Base-by-base conservation (phyloP, 2,113 vertebrate species). In the Hassar affinis region DNA sequence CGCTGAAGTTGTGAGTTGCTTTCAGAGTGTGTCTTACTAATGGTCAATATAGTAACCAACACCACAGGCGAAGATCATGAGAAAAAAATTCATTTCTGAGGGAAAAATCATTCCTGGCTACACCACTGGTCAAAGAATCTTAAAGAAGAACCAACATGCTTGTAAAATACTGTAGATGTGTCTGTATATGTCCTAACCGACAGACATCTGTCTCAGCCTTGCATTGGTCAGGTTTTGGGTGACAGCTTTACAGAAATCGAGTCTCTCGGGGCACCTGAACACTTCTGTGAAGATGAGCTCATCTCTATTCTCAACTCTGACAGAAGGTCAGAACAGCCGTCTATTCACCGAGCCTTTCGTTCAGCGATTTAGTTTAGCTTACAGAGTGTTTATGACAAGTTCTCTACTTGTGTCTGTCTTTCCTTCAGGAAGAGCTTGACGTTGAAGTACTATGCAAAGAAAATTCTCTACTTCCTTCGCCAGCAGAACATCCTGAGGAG, bases 381-480 rank as follows among this genome's bases (percentile, higher is more conserved):
- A 9, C 8, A 22, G 11, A 25, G 12, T n/a, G 15, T 33, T 30
- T 20, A 1, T 45, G 1, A 74, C 42, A 33, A 25, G 4, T 64
- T 74, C n/a, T 81, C 20, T 51, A 27, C 69, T 38, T 17, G 14
- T 38, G 49, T 47, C n/a, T 75, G 72, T 51, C 1, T 74, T 79
- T 17, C 90, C 42, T 76, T 20, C 38, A 99, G 98, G 92, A 98
- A 97, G 94, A 96, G 94, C 81, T 92, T 99, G 92, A 98, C 97
- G 2, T 92, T 97, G 93, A 99, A 98, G 88, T 99, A 98, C 92
- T 99, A 99, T 88, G 97, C 97, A 88, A 98, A 97, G 93, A 99
- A 99, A 94, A 98, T 99, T 83, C 95, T 99, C 15, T 99, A 98
- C 91, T 99, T 97, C 91, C 94, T 99, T 74, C 95, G 97, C 49